Evolutionary conservation across 1,140 invertebrate species (phyloP), one percentile per base, ranked within the genome.

Genomic region (Calosoma granatense): DNA sequence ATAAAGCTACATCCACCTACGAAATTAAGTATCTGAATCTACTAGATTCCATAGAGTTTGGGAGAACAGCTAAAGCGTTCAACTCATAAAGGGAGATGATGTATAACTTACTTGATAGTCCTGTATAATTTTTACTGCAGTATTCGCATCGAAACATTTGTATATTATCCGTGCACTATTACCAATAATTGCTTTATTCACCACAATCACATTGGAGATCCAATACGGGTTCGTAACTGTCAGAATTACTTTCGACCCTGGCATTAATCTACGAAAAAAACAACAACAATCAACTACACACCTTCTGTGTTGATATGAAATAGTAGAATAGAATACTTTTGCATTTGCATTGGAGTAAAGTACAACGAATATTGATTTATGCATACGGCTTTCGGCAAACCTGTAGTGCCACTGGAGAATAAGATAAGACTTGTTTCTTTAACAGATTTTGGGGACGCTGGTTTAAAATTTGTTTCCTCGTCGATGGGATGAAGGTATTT

Each of bases 371-470:
- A 60, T 60, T 88, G 84, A 1, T 82, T 82, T 1, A 86, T 63
- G 64, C 83, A 78, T 0, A 86, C 84, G 12, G 85, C 85, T 70
- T 90, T 90, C 0, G 87, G 86, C 22, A 81, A 68, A 36, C 86
- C 86, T 36, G 85, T 88, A 2, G 86, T 87, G 2, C 87, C 87
- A 63, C 84, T 87, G 1, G 85, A 78, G 57, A 69, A 76, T 9
- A 76, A 36, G 14, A 78, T 67, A 0, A 67, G 41, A 3, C 65
- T 67, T 0, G 64, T 72, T 23, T 68, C 63, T n/a, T 60, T n/a
- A n/a, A 61, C 22, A 57, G 60, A 56, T 1, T 60, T 39, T 9
- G 64, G 57, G 26, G 51, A 51, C 17, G 51, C 41, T 22, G 69
- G 69, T 54, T 55, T 51, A 47, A 68, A 70, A n/a, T 51, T 22